Conservation (phyloP, 2,888 invertebrate genomes). For the Iselma pallidipennis region DNA sequence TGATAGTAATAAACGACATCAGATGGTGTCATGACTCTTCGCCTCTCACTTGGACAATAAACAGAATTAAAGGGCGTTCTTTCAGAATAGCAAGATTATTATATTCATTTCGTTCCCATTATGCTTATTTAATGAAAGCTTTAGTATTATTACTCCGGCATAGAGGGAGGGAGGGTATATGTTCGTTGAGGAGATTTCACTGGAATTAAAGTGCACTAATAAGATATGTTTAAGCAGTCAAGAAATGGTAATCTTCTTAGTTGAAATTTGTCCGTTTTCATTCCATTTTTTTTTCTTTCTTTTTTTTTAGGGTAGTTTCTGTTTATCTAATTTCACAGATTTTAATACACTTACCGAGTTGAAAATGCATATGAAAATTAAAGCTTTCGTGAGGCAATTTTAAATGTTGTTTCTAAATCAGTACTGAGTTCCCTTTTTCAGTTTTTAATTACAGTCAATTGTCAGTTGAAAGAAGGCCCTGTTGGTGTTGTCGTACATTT, state of each 20-base stretch:
- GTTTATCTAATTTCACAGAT: slow-evolving; percentile 30
- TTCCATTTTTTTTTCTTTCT: background rate
- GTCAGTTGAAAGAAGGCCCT: too few species aligned
- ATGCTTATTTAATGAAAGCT: slow-evolving; percentile 25
- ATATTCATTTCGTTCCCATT: slow-evolving; percentile 16
- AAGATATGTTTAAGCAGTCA: slow-evolving; percentile 21
- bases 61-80: background rate
- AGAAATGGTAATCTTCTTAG: slow-evolving; percentile 9
- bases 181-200: slow-evolving; percentile 14
- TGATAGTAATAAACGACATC: background rate
- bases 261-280: background rate
- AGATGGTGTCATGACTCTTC: background rate
- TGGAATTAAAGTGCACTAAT: slow-evolving; percentile 24
- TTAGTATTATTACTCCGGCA: slow-evolving; percentile 25
- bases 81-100: slow-evolving; percentile 10
- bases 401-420: too few species aligned
- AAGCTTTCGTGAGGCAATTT: too few species aligned
- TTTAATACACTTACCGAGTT: too few species aligned
- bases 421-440: too few species aligned
- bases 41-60: background rate
- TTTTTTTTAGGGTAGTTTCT: too few species aligned
- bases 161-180: too few species aligned
- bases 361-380: too few species aligned
- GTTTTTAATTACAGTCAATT: too few species aligned
- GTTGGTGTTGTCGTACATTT: too few species aligned